Conservation (phyloP, 2,113 vertebrate species). For the Sigmodon hispidus region DNA sequence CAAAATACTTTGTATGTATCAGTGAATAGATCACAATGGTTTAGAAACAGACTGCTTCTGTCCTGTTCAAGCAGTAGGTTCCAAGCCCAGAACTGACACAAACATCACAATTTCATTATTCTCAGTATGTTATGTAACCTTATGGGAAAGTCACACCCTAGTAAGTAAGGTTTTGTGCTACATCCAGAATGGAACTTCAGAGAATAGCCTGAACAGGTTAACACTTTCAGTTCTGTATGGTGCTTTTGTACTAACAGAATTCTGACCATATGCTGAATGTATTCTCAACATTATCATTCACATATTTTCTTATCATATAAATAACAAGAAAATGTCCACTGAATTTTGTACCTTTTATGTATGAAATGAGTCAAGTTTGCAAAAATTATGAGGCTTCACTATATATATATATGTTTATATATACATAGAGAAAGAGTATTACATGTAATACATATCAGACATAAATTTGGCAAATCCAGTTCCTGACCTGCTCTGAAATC, state of each 20-base stretch:
- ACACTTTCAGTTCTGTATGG: conserved; percentile 2
- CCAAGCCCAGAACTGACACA: neutral
- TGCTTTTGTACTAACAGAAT: neutral
- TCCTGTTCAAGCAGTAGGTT: neutral
- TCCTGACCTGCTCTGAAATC: neutral
- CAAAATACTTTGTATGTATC: neutral
- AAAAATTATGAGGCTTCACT: neutral
- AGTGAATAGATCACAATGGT: neutral
- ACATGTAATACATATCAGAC: neutral
- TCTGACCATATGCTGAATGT: neutral
- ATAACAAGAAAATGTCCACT: conserved; percentile 38
- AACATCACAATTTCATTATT: neutral
- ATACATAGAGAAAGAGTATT: too few species aligned
- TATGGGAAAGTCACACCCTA: neutral
- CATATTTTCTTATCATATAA: conserved; percentile 15
- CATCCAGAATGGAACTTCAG: conserved; percentile 11
- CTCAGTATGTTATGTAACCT: neutral
- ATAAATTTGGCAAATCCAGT: neutral
- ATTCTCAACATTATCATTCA: neutral
- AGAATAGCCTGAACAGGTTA: neutral
- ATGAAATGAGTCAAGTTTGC: neutral
- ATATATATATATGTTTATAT: neutral
- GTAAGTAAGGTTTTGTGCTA: neutral
- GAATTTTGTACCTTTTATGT: neutral
- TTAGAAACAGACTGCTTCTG: neutral